Base-by-base conservation (phyloP, 2,113 vertebrate species). In the Pogona vitticeps region DNA sequence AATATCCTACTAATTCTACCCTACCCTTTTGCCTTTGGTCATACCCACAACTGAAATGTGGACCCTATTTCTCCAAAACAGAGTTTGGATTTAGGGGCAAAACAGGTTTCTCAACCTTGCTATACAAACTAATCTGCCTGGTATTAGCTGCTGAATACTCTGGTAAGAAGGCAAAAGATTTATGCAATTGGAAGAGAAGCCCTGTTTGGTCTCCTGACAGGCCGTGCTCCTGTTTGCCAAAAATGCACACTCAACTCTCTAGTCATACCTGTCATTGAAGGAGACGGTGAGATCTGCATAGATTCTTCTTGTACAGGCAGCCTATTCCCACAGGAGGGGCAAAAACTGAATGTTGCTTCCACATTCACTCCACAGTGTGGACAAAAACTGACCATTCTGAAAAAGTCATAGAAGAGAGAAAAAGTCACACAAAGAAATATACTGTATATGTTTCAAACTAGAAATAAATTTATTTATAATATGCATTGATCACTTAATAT, bases 351-450 rank as follows among this genome's bases (percentile, higher is more conserved):
- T 0, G 76, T 42, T 5, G 95, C 89, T 90, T 97, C 89, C 56
- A 98, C 86, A 90, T 94, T 95, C 71, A 94, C 82, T 86, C 98
- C 97, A 94, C 98, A 99, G 1, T 96, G 93, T 20, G 98, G 96
- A 89, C 98, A 99, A 95, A 97, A 98, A 77, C 93, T 92, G 80
- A 92, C 86, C 97, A 96, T 97, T 83, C 96, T 96, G 86, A 13
- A 83, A 91, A 79, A 90, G 1, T 75, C 52, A 80, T 13, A 2
- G 3, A 1, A 14, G 23, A 23, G 28, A 1, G 1, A 20, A 17
- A 33, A 31, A 80, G 17, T 65, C 8, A 72, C 28, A 23, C 68
- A 56, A 10, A 86, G 52, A 86, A 77, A 42, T 3, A 10, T 56
- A 13, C n/a, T 18, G 14, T n/a, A n/a, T n/a, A n/a, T n/a, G 14